Percentiles rank a stretch among this genome's conserved stretches.
These are phyloP conservation scores for Pantherophis vulpinus DNA, from an alignment of 2,797 vertebrate species.

Conservation along the genomic window DNA sequence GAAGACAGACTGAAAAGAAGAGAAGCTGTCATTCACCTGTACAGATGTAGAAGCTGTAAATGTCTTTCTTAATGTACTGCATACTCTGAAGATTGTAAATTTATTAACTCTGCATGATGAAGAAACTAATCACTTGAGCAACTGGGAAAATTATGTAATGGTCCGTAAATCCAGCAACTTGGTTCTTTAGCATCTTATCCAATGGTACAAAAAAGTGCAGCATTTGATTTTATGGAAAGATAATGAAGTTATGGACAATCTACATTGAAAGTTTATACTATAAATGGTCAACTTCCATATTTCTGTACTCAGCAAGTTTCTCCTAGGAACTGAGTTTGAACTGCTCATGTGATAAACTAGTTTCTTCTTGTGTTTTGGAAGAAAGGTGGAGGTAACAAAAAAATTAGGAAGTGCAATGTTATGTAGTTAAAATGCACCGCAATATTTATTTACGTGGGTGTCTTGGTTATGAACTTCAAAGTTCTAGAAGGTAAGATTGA, in stretches of 20 bases:
- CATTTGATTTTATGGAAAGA: neutral
- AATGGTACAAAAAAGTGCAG: neutral
- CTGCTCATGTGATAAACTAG: neutral
- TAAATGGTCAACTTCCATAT: neutral
- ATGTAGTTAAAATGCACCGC: neutral
- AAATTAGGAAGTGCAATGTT: neutral
- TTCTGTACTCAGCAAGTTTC: neutral
- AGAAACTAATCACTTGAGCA: neutral
- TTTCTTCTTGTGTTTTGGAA: neutral
- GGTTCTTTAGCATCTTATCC: neutral
- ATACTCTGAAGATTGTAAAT: conserved; percentile 13
- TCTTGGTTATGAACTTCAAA: neutral
- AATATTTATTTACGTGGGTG: rapidly evolving
- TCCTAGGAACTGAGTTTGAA: neutral
- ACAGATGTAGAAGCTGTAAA: conserved; percentile 1
- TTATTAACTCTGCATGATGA: neutral
- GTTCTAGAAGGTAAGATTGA: neutral
- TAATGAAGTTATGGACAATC: neutral
- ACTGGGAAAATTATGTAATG: neutral
- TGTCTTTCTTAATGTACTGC: conserved; percentile 30
- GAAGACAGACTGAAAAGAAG: neutral
- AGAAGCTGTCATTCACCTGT: neutral
- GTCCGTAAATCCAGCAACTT: neutral
- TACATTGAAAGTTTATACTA: neutral
- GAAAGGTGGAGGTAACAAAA: neutral